phyloP scores from a whole-genome alignment of 2,113 vertebrate species.

The Pavo muticus region DNA sequence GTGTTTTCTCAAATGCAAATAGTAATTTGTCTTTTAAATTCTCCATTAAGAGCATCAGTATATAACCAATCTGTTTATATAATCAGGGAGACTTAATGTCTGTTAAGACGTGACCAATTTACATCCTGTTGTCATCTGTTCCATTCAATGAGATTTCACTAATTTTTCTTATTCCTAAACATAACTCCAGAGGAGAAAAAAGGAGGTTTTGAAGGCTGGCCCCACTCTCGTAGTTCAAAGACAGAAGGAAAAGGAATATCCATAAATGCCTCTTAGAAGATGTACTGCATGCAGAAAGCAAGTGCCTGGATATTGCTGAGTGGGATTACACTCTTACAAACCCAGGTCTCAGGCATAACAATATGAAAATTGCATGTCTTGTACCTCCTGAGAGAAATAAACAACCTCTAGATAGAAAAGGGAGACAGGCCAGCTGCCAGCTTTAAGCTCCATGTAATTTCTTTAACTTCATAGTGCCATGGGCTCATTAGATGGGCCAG shows the following conservation, averaged over 20 bases:
- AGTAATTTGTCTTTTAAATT: neutral
- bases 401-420: neutral
- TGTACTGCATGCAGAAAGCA: neutral
- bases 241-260: neutral
- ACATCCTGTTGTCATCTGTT: neutral
- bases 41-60: neutral
- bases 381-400: neutral
- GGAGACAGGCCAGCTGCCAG: slow-evolving; percentile 1
- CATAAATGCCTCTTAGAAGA: neutral
- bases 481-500: neutral
- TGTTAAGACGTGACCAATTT: neutral
- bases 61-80: neutral
- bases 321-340: neutral
- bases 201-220: neutral
- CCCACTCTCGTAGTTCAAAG: neutral
- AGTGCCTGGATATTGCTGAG: neutral
- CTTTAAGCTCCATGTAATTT: slow-evolving; percentile 8
- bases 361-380: neutral
- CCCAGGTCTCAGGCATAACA: neutral
- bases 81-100: neutral
- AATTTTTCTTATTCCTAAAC: neutral
- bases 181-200: neutral
- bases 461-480: slow-evolving; percentile 27
- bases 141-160: neutral
- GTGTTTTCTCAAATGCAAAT: neutral